These are phyloP conservation scores for Poecilia picta DNA, from an alignment of 2,797 vertebrate genomes.

Conservation along the genomic window DNA sequence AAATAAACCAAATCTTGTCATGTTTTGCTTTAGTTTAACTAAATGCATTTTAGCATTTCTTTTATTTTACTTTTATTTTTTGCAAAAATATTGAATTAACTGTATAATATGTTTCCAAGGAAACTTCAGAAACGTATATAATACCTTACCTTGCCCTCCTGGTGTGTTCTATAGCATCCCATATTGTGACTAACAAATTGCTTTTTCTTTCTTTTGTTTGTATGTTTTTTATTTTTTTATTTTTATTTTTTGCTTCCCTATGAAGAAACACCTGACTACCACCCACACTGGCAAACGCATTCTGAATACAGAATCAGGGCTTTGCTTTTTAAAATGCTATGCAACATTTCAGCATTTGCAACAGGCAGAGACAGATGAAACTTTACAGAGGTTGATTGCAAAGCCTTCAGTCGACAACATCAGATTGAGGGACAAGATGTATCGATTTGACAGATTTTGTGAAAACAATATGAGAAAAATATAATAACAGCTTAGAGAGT, in stretches of 20 bases:
- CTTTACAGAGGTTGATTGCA: slow-evolving; percentile 47
- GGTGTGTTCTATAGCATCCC: neutral
- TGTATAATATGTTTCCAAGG: neutral
- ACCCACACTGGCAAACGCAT: slow-evolving; percentile 26
- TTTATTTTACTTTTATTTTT: neutral
- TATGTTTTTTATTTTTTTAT: neutral
- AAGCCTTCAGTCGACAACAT: slow-evolving; percentile 12
- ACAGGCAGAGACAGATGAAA: slow-evolving; percentile 11
- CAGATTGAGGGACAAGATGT: slow-evolving; percentile 46
- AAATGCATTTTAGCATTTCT: neutral
- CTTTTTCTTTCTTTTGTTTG: slow-evolving; percentile 6
- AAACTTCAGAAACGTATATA: neutral
- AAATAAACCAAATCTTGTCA: neutral
- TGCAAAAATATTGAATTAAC: neutral
- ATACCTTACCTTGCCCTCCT: neutral
- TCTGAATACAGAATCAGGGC: slow-evolving; percentile 52
- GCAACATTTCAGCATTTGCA: slow-evolving; percentile 32
- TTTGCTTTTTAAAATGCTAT: slow-evolving; percentile 41
- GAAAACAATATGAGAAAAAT: slow-evolving; percentile 41
- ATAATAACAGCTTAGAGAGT: slow-evolving; percentile 46
- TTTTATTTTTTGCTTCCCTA: slow-evolving; percentile 10
- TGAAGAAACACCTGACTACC: slow-evolving; percentile 48
- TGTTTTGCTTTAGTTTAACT: neutral
- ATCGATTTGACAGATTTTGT: slow-evolving; percentile 50
- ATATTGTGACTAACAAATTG: slow-evolving; percentile 21